These are phyloP conservation scores for Danaus plexippus DNA, from an alignment of 1,140 invertebrate genomes.

Conservation along the genomic window DNA sequence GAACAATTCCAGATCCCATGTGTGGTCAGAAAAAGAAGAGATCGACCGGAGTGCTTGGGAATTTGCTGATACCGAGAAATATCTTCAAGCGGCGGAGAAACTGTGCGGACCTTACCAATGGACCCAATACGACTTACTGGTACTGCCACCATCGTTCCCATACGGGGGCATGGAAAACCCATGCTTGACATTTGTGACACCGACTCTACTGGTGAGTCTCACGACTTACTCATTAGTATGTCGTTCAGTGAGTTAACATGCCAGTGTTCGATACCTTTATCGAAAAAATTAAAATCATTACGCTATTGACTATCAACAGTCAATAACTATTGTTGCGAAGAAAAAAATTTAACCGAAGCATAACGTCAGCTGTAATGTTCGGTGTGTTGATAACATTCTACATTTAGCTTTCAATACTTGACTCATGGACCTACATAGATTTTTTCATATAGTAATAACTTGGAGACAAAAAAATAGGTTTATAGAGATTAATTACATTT, in stretches of 20 bases:
- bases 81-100: conserved; percentile 86
- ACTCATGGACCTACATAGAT: too few species aligned
- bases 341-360: too few species aligned
- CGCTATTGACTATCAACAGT: too few species aligned
- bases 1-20: conserved; percentile 73
- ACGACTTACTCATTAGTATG: not conserved
- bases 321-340: too few species aligned
- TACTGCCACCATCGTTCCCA: conserved; percentile 94
- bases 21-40: conserved; percentile 92
- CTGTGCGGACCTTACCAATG: conserved; percentile 88
- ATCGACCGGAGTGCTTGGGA: conserved; percentile 89
- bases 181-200: conserved; percentile 95
- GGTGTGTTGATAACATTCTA: too few species aligned
- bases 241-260: not conserved
- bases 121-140: conserved; percentile 90
- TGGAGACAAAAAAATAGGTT: too few species aligned
- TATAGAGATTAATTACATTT: too few species aligned
- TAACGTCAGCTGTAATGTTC: too few species aligned
- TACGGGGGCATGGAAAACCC: conserved; percentile 99
- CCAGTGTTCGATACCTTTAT: conserved; percentile 3
- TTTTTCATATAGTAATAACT: too few species aligned
- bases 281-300: not conserved
- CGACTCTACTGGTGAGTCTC: conserved; percentile 73
- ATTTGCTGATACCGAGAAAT: conserved; percentile 89
- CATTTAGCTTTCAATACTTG: too few species aligned